Percentiles rank a stretch among this genome's conserved stretches.
phyloP scores from a whole-genome alignment of 1,140 invertebrate species.

The Proales similis region DNA sequence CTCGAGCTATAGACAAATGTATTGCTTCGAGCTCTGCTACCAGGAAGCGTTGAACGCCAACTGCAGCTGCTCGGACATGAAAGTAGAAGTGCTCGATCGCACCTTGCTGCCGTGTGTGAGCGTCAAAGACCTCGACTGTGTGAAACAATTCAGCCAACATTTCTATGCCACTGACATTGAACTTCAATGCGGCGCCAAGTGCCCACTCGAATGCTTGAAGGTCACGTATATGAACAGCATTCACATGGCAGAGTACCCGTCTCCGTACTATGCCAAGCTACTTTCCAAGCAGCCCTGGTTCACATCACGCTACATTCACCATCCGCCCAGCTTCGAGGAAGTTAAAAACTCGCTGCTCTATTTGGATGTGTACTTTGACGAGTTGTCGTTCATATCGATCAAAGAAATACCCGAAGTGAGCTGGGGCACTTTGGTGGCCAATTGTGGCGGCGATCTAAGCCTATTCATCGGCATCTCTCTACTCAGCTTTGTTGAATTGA shows the following conservation, averaged over 20 bases:
- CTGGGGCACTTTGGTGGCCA: conserved; percentile 16
- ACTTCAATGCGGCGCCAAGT: conserved; percentile 1
- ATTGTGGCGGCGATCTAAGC: not conserved
- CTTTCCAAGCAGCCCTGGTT: too few species aligned
- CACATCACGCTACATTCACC: too few species aligned
- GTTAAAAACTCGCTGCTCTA: too few species aligned
- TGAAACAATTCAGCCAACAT: conserved; percentile 13
- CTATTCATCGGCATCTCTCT: conserved; percentile 7
- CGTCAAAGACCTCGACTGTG: not conserved
- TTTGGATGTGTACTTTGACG: too few species aligned
- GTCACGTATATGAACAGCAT: conserved; percentile 20
- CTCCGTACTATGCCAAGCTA: conserved; percentile 29
- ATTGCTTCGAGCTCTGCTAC: conserved; percentile 21
- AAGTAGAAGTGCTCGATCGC: not conserved
- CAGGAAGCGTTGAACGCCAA: conserved; percentile 12
- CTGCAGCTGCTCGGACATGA: conserved; percentile 15
- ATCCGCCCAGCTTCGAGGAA: too few species aligned
- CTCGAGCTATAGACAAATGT: conserved; percentile 9
- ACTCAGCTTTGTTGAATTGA: conserved; percentile 7
- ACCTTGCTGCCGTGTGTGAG: conserved; percentile 8
- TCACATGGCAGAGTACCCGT: conserved; percentile 11
- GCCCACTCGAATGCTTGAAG: not conserved
- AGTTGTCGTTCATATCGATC: too few species aligned
- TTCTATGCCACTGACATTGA: conserved; percentile 35
- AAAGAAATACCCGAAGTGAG: too few species aligned